A percentile compares a stretch with the other conserved stretches of the same genome.
Evolutionary conservation across 2,888 invertebrate species (phyloP).

Genomic region (Ophraella communa): DNA sequence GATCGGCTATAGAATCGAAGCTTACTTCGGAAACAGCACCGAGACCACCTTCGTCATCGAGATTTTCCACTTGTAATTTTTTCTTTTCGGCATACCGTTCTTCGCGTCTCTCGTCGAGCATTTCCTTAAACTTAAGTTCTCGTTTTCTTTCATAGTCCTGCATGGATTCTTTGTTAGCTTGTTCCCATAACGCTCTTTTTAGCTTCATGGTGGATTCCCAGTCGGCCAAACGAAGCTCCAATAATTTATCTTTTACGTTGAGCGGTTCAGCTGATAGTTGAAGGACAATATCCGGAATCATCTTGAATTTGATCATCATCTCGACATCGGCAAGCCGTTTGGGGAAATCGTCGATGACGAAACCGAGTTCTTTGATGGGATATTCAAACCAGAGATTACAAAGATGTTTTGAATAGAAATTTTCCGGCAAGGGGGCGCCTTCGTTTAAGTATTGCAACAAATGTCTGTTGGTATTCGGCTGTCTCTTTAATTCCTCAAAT

Average conservation of each 20-base stretch:
- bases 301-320: constrained; percentile 60
- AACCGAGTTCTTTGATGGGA: constrained; percentile 62
- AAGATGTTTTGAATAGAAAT: constrained; percentile 59
- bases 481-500: constrained; percentile 30
- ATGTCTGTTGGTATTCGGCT: constrained; percentile 19
- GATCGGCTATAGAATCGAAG: constrained; percentile 61
- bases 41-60: constrained; percentile 28
- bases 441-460: constrained; percentile 62
- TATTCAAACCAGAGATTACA: constrained; percentile 64
- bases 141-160: constrained; percentile 48
- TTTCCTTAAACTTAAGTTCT: constrained; percentile 43
- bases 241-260: constrained; percentile 44
- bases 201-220: constrained; percentile 55
- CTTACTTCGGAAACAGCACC: constrained; percentile 49
- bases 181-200: constrained; percentile 51
- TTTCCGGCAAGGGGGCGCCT: constrained; percentile 60
- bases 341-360: constrained; percentile 70
- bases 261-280: constrained; percentile 58
- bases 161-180: constrained; percentile 37
- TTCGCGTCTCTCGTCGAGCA: constrained; percentile 51
- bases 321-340: constrained; percentile 64
- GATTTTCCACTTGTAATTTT: constrained; percentile 13
- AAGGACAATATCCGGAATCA: constrained; percentile 66
- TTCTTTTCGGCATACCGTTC: constrained; percentile 47
- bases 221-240: constrained; percentile 42